These are phyloP conservation scores for Coptodon bakossiorum DNA, from an alignment of 2,113 vertebrate species.

Conservation along the genomic window DNA sequence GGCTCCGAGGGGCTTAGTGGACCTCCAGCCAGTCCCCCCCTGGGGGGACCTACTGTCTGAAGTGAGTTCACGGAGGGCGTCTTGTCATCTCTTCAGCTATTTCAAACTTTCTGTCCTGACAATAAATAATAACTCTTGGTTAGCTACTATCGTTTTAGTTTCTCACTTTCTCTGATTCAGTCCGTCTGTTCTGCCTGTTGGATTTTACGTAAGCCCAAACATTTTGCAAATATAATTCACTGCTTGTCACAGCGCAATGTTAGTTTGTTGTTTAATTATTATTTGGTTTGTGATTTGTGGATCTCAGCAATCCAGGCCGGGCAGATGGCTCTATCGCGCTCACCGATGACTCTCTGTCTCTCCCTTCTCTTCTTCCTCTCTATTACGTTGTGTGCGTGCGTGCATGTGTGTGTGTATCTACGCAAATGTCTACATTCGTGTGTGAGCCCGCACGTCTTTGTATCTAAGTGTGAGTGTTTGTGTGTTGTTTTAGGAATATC, in stretches of 20 bases:
- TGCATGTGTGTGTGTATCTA: not conserved
- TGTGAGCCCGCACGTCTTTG: conserved; percentile 10
- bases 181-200: not conserved
- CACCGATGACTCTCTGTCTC: conserved; percentile 7
- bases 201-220: not conserved
- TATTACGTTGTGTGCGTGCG: not conserved
- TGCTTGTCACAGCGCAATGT: not conserved
- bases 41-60: conserved; percentile 13
- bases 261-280: conserved; percentile 11
- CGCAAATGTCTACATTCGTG: not conserved
- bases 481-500: conserved; percentile 50
- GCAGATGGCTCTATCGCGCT: conserved; percentile 39
- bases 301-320: conserved; percentile 7
- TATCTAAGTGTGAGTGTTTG: conserved; percentile 10
- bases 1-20: conserved; percentile 50
- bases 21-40: conserved; percentile 17
- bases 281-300: conserved; percentile 25
- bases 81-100: conserved; percentile 2
- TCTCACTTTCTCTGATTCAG: not conserved
- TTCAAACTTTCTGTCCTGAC: conserved; percentile 22
- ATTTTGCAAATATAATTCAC: not conserved
- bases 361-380: conserved; percentile 5
- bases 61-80: not conserved
- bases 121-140: not conserved
- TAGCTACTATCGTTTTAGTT: not conserved